Evolutionary conservation across 2,888 invertebrate species (phyloP), one percentile per base, ranked within the genome.

Genomic region (Acleris holmiana): DNA sequence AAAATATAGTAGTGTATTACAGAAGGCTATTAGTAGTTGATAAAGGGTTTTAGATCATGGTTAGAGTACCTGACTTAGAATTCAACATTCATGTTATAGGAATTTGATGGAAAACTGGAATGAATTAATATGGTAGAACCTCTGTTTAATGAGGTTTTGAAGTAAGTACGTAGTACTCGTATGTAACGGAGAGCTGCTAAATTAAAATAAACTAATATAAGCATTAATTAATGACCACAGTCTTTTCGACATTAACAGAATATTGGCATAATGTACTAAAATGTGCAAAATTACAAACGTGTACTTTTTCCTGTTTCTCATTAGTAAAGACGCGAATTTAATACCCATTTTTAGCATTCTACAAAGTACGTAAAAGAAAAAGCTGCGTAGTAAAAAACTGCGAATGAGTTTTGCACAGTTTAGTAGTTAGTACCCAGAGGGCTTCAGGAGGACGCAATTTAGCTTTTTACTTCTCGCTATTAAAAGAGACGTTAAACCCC

Each of bases 361-460:
- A 17, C 19, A 53, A 53, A 21, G 19, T 29, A 53, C 10, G 17
- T 15, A 40, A 40, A n/a, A 19, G 15, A 6, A 21, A 53, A 53
- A 53, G 19, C 6, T 6, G 40, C 19, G 35, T 29, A 6, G 3
- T 19, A 17, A 55, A 56, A 15, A 47, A 46, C 10, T 46, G 18
- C n/a, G 18, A 56, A 29, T 5, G 47, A 47, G 23, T 47, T 47
- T 56, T 7, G 25, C 25, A 23, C 56, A 56, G 29, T 46, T 56
- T 56, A 44, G 55, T 56, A 47, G 56, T 56, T 56, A 56, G 15
- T 8, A n/a, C 29, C 56, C 47, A 18, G 18, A 29, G 35, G 47
- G 55, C 44, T 40, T 17, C n/a, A 7, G 18, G 29, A 56, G 25
- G 56, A 56, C 47, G 46, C 46, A 56, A 56, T 56, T 56, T 46